Evolutionary conservation across 2,113 vertebrate genomes (phyloP), one percentile per base, ranked within the genome.

Genomic region (Falco punctatus): DNA sequence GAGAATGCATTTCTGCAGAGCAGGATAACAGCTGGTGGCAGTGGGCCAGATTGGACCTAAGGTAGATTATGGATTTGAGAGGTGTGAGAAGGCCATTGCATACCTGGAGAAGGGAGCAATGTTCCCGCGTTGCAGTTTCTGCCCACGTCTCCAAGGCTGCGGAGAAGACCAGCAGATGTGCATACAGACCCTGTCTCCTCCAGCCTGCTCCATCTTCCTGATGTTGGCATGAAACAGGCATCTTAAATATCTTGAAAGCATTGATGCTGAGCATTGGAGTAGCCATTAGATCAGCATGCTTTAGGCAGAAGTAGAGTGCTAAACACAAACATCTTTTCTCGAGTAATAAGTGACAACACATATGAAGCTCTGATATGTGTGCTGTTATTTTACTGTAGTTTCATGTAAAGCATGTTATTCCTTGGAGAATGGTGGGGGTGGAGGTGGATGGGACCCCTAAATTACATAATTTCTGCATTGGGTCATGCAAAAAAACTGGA

Each of bases 401-500:
- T 77, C 83, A 9, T 8, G 62, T 82, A 54, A 75, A 92, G 15
- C n/a, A 35, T 46, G 21, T 70, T 75, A 62, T 49, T 88, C 75
- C 73, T 80, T 62, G 44, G 79, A 77, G 57, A 70, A 30, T 32
- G 30, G 5, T 74, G 48, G 46, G 83, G 13, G 57, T 79, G 89
- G 95, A 79, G 73, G 78, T 95, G 75, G 54, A 64, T 27, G 49
- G 33, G 44, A 94, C 73, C 71, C 78, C 65, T 61, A 52, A 92
- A 93, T 85, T 72, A 72, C 85, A 87, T 90, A 78, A 95, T 95
- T 97, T 93, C 65, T 97, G 58, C 88, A 85, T 75, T 92, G 84
- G 95, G 26, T 96, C 91, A 96, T 94, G 72, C 49, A 95, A 64
- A 17, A 49, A 86, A 72, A 59, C 51, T 88, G 91, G 80, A 89